These are phyloP conservation scores for Petrophora chlorosata DNA, from an alignment of 2,888 invertebrate species.

Conservation along the genomic window DNA sequence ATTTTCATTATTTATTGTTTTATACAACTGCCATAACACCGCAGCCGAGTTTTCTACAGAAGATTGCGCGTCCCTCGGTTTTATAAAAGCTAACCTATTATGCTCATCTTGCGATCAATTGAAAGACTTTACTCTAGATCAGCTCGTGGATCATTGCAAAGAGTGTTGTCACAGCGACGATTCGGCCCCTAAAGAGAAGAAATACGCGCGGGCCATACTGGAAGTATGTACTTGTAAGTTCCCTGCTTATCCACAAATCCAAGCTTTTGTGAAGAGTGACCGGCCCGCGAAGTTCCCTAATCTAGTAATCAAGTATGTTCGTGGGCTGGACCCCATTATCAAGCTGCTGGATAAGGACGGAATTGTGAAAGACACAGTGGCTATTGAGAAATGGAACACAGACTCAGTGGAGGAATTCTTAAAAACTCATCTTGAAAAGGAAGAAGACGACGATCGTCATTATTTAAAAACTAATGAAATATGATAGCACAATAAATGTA, in stretches of 20 bases:
- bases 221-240: constrained; percentile 99
- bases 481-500: constrained; percentile 45
- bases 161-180: constrained; percentile 93
- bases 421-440: constrained; percentile 90
- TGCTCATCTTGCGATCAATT: constrained; percentile 96
- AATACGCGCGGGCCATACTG: constrained; percentile 95
- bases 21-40: constrained; percentile 36
- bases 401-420: constrained; percentile 99
- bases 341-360: constrained; percentile 94
- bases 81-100: constrained; percentile 92
- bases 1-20: constrained; percentile 25
- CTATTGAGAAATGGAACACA: constrained; percentile 99
- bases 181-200: constrained; percentile 85
- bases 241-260: constrained; percentile 98
- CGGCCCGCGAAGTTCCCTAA: constrained; percentile 95
- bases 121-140: constrained; percentile 88
- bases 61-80: constrained; percentile 93
- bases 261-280: constrained; percentile 98
- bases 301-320: constrained; percentile 94
- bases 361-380: constrained; percentile 93
- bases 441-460: constrained; percentile 80
- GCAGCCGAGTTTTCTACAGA: constrained; percentile 87
- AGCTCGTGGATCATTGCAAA: constrained; percentile 87
- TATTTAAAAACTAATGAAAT: constrained; percentile 85
- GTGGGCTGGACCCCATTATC: constrained; percentile 97